Evolutionary conservation across 53 echinoderm and acorn worm genomes (phyloP), one percentile per base, ranked within the genome.

Genomic region (Patiria pectinifera): DNA sequence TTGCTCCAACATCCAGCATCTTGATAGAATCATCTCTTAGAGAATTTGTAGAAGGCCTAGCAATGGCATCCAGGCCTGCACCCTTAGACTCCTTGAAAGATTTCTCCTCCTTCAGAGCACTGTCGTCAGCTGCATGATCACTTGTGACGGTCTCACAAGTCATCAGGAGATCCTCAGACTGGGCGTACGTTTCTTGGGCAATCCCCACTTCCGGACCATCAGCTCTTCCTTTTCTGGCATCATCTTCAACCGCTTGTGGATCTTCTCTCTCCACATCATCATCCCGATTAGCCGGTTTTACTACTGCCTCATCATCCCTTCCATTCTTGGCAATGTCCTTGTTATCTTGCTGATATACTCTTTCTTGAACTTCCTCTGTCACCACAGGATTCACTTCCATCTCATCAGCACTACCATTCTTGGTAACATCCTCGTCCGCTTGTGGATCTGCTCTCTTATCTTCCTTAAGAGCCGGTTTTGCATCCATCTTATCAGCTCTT

Each of bases 141-240:
- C 25, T 59, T 22, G 72, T 75, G 86, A 48, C 19, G 13, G 59
- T 86, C 62, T 86, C 86, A 75, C 86, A 86, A 12, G 75, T 86
- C 86, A 86, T 86, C 53, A 75, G 18, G 47, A 86, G 86, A 75
- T 58, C 22, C 6, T 25, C 86, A 86, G 86, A 71, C 14, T 44
- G 19, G 69, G 19, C 46, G 5, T 6, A 72, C 16, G 23, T 12
- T 25, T 75, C 10, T 16, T 47, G 46, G 47, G 47, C 80, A 43
- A 35, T 47, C 16, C 47, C 47, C 12, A 47, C 45, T 5, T 44
- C 80, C 48, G 3, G 45, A 13, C 43, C 80, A 48, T 86, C 66
- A 66, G 3, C 66, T 66, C 66, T 66, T 66, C 10, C 19, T 16
- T 18, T 66, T 18, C 19, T 15, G 60, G 49, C 66, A 66, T 18